Base-by-base conservation (phyloP, 2,113 vertebrate genomes). In the Nerophis ophidion region DNA sequence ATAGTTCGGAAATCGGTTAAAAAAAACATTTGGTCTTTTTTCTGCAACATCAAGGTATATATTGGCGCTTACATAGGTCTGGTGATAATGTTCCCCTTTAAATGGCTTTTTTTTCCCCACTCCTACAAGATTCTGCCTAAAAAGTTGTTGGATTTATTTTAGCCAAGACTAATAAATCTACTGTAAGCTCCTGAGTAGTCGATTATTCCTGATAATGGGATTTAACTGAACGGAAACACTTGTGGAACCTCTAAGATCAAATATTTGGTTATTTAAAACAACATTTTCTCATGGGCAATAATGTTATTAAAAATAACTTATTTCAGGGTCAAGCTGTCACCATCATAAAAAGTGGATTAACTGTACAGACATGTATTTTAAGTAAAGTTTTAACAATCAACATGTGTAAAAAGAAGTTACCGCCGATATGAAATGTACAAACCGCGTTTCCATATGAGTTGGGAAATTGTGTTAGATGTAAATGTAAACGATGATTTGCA, bases 51-150 rank as follows among this genome's bases (percentile, higher is more conserved):
- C n/a, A n/a, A n/a, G n/a, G n/a, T n/a, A n/a, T n/a, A n/a, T n/a
- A n/a, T n/a, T n/a, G n/a, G n/a, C n/a, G n/a, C n/a, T n/a, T n/a
- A n/a, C n/a, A n/a, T n/a, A n/a, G n/a, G n/a, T n/a, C n/a, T n/a
- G n/a, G n/a, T n/a, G n/a, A n/a, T n/a, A n/a, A n/a, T n/a, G n/a
- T n/a, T n/a, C n/a, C n/a, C n/a, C n/a, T n/a, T n/a, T 48, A 47
- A 71, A 77, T 75, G 75, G 69, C 75, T 80, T 60, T 45, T 72
- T 73, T 65, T 70, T n/a, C n/a, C 52, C 68, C 76, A 5, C 72
- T 66, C 61, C 55, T 66, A 52, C 48, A 57, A 17, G n/a, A 57
- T 69, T 16, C 42, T 9, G 35, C 61, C 36, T 19, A 60, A 70
- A 66, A 55, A 70, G 44, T 65, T 44, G 52, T 49, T 49, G 59